phyloP scores from a whole-genome alignment of 2,113 vertebrate genomes.

The Sclerurus mexicanus region DNA sequence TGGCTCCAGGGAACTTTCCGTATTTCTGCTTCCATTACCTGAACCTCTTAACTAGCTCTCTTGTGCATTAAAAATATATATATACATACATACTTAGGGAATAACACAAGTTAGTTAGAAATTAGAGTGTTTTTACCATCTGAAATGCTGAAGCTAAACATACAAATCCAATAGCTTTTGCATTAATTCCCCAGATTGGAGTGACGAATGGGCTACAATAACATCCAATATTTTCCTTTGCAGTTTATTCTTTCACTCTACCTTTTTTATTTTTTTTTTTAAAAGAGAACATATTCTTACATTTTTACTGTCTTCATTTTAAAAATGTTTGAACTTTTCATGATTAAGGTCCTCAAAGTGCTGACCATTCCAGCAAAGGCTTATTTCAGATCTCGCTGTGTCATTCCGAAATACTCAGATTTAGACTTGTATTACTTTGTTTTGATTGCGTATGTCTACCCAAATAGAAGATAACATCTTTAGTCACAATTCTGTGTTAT shows the following conservation, averaged over 20 bases:
- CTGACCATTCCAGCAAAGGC: neutral
- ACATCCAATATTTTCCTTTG: neutral
- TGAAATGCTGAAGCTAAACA: neutral
- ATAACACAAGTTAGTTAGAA: neutral
- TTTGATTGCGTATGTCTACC: constrained; percentile 21
- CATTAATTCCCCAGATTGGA: neutral
- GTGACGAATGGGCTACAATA: neutral
- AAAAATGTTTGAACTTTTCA: neutral
- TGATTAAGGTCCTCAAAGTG: neutral
- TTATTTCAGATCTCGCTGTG: neutral
- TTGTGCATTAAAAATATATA: neutral
- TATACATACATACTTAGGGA: neutral
- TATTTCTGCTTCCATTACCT: neutral
- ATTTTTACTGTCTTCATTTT: neutral
- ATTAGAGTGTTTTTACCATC: neutral
- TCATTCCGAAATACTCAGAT: neutral
- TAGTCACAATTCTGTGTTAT: constrained; percentile 61
- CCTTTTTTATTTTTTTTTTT: neutral
- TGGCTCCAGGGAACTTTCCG: neutral
- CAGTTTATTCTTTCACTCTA: neutral
- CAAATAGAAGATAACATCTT: constrained; percentile 73
- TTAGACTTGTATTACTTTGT: neutral
- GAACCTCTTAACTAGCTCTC: neutral
- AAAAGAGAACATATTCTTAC: neutral
- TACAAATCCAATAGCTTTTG: neutral